Evolutionary conservation across 2,888 invertebrate species (phyloP).

Genomic region (Oscheius sp.): DNA sequence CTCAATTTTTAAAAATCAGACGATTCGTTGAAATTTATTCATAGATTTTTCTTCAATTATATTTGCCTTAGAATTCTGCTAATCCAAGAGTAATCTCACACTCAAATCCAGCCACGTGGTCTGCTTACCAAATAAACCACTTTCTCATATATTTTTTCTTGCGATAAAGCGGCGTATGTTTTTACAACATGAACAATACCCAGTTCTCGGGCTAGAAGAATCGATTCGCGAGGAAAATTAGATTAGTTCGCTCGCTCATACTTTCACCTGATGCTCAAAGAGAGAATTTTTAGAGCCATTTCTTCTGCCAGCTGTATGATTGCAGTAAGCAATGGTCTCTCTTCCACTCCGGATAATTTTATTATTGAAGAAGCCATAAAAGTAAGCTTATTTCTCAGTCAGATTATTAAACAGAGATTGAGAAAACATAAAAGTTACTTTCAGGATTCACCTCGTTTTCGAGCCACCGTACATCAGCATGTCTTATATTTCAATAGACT

Average conservation of each 20-base stretch:
- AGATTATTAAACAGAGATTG: not conserved
- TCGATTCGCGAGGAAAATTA: not conserved
- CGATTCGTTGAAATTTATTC: too few relatives aligned
- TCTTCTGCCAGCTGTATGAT: conserved; percentile 1
- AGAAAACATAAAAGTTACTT: not conserved
- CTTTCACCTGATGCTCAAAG: not conserved
- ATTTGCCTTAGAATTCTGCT: too few relatives aligned
- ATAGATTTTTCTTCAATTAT: too few relatives aligned
- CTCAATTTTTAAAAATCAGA: too few relatives aligned
- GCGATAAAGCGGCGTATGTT: too few relatives aligned
- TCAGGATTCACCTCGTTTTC: conserved; percentile 48
- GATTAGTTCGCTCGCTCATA: not conserved
- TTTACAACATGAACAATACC: too few relatives aligned
- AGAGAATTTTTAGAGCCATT: not conserved
- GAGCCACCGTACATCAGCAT: conserved; percentile 45
- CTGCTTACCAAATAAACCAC: too few relatives aligned
- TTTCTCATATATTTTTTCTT: too few relatives aligned
- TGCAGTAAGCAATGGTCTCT: conserved; percentile 6
- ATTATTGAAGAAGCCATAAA: conserved; percentile 57
- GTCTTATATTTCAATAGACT: conserved; percentile 45
- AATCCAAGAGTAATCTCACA: too few relatives aligned
- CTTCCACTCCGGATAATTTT: conserved; percentile 24
- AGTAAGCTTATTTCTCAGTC: conserved; percentile 26
- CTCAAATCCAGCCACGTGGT: too few relatives aligned
- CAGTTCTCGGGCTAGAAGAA: too few relatives aligned